Conservation (phyloP, 1,140 invertebrate species). For the Papilio xuthus region DNA sequence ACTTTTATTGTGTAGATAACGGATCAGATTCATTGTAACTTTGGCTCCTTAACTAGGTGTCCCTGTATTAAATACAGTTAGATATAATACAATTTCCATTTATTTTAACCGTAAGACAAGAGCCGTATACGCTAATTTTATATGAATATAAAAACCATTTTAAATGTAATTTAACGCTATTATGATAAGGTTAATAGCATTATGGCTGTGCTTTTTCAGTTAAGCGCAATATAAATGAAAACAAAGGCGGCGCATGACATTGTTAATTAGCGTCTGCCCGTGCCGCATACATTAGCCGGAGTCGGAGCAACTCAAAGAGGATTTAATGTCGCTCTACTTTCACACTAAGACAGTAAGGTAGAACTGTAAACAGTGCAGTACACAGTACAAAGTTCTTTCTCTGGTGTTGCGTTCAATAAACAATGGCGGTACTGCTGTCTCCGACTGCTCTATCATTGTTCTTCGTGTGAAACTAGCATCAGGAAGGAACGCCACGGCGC, state of each 20-base stretch:
- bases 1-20: no score
- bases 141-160: background rate
- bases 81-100: no score
- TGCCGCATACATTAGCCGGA: slow-evolving; percentile 20
- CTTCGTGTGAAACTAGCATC: background rate
- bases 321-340: background rate
- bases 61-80: no score
- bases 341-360: background rate
- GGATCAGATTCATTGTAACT: no score
- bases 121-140: background rate
- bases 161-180: background rate
- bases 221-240: slow-evolving; percentile 19
- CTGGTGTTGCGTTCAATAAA: no score
- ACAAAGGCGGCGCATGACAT: slow-evolving; percentile 17
- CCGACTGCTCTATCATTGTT: background rate
- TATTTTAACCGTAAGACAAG: no score
- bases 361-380: no score
- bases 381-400: no score
- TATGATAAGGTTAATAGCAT: background rate
- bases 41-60: no score
- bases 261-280: slow-evolving; percentile 6
- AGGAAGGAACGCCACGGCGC: background rate
- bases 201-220: background rate
- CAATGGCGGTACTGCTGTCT: background rate
- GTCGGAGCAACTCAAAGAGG: slow-evolving; percentile 9